These are phyloP conservation scores for Cephus runcator DNA, from an alignment of 2,888 invertebrate species.

Conservation along the genomic window DNA sequence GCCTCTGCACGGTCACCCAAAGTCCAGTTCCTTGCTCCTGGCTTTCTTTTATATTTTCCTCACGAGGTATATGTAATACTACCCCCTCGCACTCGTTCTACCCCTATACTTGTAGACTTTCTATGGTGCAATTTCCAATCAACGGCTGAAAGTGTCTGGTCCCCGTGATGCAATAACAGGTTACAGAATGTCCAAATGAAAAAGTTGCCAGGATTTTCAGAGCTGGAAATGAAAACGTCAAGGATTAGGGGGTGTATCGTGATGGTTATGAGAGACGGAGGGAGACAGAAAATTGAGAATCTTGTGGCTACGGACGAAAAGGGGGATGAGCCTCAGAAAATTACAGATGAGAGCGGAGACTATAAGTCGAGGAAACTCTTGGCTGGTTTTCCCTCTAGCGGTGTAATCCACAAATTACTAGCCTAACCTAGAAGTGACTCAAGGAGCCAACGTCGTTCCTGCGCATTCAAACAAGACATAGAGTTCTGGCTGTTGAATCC, in stretches of 20 bases:
- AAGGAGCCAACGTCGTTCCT: constrained; percentile 53
- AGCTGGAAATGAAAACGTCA: constrained; percentile 23
- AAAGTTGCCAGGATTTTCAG: constrained; percentile 35
- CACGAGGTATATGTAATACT: not conserved
- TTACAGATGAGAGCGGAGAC: constrained; percentile 48
- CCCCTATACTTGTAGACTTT: not conserved
- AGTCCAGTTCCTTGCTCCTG: not conserved
- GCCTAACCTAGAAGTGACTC: constrained; percentile 48
- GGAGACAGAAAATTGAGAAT: constrained; percentile 12
- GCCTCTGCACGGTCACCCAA: constrained; percentile 6
- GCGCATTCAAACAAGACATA: constrained; percentile 44
- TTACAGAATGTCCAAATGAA: constrained; percentile 42
- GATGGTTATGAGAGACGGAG: constrained; percentile 14
- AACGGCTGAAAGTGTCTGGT: constrained; percentile 22
- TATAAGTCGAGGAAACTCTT: constrained; percentile 34
- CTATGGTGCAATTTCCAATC: constrained; percentile 38
- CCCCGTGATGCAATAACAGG: constrained; percentile 39
- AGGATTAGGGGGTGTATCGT: constrained; percentile 19
- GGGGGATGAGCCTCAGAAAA: constrained; percentile 40
- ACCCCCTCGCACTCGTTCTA: not conserved
- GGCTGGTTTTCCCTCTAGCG: constrained; percentile 15
- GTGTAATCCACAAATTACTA: constrained; percentile 60
- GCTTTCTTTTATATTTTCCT: not conserved
- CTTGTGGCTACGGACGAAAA: constrained; percentile 5
- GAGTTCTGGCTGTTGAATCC: not conserved